These are phyloP conservation scores for Ophion costatus DNA, from an alignment of 2,888 invertebrate genomes.

Conservation along the genomic window DNA sequence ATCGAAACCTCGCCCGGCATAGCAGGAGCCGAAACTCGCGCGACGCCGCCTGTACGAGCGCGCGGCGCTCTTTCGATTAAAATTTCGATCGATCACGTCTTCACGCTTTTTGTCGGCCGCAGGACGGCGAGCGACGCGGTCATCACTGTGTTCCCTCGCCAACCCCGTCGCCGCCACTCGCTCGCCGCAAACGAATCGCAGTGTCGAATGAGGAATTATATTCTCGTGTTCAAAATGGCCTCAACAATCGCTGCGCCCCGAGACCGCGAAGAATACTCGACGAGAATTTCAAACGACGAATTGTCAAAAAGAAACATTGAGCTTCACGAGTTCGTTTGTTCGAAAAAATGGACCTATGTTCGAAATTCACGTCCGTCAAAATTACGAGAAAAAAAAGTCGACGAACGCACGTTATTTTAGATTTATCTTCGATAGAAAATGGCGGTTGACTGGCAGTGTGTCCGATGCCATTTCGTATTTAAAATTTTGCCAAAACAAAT, in stretches of 20 bases:
- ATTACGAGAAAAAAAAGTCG: background rate
- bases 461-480: too few relatives aligned
- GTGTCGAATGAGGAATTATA: background rate
- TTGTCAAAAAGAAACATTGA: background rate
- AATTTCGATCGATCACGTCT: constrained; percentile 39
- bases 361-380: background rate
- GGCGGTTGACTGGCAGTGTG: too few relatives aligned
- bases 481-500: too few relatives aligned
- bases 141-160: background rate
- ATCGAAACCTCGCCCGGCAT: background rate
- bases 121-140: background rate
- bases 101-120: constrained; percentile 41
- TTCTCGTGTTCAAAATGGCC: background rate
- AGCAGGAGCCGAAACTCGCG: background rate
- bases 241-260: background rate
- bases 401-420: too few relatives aligned
- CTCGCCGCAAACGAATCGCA: background rate
- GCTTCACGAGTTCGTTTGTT: background rate
- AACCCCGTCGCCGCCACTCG: background rate
- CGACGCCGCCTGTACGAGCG: background rate
- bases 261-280: background rate
- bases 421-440: too few relatives aligned
- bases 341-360: background rate
- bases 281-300: background rate
- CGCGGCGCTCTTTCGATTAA: constrained; percentile 49